A percentile compares a stretch with the other conserved stretches of the same genome.
phyloP scores from a whole-genome alignment of 2,888 invertebrate species.

The Xylocampa areola region DNA sequence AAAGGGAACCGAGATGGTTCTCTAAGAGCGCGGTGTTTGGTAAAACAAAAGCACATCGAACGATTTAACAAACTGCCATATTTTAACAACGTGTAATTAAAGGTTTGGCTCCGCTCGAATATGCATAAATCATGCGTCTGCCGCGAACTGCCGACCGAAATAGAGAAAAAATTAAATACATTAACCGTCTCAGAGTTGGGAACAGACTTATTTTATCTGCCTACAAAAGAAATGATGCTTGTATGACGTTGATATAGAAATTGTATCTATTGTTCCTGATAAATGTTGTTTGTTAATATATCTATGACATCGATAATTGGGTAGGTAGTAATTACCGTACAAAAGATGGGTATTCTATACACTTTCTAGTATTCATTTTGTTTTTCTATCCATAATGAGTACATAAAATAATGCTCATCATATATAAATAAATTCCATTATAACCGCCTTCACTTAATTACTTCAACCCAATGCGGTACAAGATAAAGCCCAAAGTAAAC shows the following conservation, averaged over 20 bases:
- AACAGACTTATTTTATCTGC: slow-evolving; percentile 54
- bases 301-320: neutral
- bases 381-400: neutral
- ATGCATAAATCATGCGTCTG: slow-evolving; percentile 89
- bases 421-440: slow-evolving; percentile 22
- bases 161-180: slow-evolving; percentile 89
- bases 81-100: slow-evolving; percentile 90
- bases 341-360: slow-evolving; percentile 36
- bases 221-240: slow-evolving; percentile 48
- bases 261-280: no score
- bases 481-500: slow-evolving; percentile 59
- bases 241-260: slow-evolving; percentile 16
- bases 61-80: slow-evolving; percentile 90
- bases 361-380: neutral
- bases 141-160: slow-evolving; percentile 89
- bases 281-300: no score
- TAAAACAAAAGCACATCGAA: slow-evolving; percentile 87
- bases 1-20: slow-evolving; percentile 77
- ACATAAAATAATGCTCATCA: slow-evolving; percentile 5
- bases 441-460: slow-evolving; percentile 8
- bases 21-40: slow-evolving; percentile 81
- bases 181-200: slow-evolving; percentile 79
- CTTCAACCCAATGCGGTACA: slow-evolving; percentile 34
- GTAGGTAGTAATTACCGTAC: slow-evolving; percentile 3
- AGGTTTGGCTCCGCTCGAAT: slow-evolving; percentile 88